These are phyloP conservation scores for Tipula vernalis DNA, from an alignment of 2,888 invertebrate species.

Conservation along the genomic window DNA sequence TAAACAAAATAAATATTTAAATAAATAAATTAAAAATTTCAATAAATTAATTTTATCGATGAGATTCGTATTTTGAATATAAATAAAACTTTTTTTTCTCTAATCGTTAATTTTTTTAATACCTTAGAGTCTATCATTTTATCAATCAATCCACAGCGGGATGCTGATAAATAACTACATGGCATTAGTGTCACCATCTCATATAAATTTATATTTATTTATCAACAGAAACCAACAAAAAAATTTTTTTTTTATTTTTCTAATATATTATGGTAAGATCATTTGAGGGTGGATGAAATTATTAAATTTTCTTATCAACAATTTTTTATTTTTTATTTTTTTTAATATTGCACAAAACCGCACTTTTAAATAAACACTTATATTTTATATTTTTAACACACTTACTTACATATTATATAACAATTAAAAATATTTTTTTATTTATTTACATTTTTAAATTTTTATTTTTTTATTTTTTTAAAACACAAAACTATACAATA, in stretches of 20 bases:
- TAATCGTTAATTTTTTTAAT: constrained; percentile 16
- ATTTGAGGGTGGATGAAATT: background rate
- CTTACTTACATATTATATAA: background rate
- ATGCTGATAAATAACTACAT: constrained; percentile 33
- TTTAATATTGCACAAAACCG: background rate
- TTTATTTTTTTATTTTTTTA: background rate
- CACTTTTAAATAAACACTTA: background rate
- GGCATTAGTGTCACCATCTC: constrained; percentile 37
- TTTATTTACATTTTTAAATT: background rate
- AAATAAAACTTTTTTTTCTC: background rate
- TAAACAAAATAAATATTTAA: background rate
- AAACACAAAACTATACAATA: background rate
- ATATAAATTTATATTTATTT: constrained; percentile 15
- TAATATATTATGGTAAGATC: background rate
- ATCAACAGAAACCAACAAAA: background rate
- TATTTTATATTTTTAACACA: background rate
- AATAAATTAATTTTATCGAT: background rate
- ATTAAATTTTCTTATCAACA: background rate
- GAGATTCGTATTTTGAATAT: background rate
- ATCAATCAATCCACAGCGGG: constrained; percentile 37
- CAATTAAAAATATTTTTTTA: background rate
- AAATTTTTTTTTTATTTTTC: background rate
- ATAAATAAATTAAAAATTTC: background rate
- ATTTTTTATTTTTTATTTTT: background rate
- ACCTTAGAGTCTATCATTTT: constrained; percentile 38